Conservation (phyloP, 2,888 invertebrate genomes). For the Yponomeuta cagnagella region DNA sequence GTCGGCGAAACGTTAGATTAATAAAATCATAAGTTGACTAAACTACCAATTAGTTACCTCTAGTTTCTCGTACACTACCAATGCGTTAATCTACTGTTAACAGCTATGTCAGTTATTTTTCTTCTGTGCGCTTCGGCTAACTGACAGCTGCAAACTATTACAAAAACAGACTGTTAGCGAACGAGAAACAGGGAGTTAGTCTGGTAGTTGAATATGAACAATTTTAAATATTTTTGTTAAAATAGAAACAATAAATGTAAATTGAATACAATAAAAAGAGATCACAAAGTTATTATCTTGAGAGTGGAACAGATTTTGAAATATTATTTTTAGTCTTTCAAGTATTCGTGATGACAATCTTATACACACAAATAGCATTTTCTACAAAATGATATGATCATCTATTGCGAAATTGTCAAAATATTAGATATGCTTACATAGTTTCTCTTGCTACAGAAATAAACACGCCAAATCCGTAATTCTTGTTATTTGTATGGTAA, state of each 20-base stretch:
- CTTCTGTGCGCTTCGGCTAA: no score
- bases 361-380: not conserved
- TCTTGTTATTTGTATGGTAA: not conserved
- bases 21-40: no score
- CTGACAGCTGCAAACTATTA: no score
- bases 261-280: slow-evolving; percentile 12
- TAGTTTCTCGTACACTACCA: no score
- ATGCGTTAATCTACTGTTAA: no score
- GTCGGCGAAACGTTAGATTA: no score
- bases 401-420: slow-evolving; percentile 14
- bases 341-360: not conserved
- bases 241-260: not conserved
- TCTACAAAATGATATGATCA: slow-evolving; percentile 10
- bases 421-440: no score
- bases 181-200: no score
- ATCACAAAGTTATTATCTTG: not conserved
- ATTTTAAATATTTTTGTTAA: not conserved
- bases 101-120: no score
- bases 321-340: not conserved
- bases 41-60: no score
- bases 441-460: not conserved
- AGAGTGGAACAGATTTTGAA: not conserved
- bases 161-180: no score
- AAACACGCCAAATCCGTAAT: not conserved
- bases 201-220: no score